phyloP scores from a whole-genome alignment of 2,888 invertebrate genomes.

The Eupithecia dodoneata region DNA sequence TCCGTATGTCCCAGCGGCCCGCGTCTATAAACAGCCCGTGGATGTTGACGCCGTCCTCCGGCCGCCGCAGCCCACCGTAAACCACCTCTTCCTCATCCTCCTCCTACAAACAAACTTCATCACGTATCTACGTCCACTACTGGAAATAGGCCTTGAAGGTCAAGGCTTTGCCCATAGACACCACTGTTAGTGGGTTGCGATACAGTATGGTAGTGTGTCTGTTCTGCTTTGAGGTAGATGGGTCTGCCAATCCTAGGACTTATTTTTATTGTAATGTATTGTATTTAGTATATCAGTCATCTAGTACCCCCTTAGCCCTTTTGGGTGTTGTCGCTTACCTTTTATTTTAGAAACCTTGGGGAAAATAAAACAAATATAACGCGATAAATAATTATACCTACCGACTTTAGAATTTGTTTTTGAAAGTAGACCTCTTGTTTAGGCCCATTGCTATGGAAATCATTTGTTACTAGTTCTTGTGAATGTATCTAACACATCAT shows the following conservation, averaged over 20 bases:
- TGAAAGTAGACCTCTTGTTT: too few species aligned
- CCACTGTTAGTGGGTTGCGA: neutral
- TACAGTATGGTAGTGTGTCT: neutral
- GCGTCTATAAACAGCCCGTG: conserved; percentile 95
- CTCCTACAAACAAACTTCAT: conserved; percentile 31
- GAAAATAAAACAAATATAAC: too few species aligned
- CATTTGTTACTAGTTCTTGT: too few species aligned
- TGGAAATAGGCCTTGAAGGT: neutral
- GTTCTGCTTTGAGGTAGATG: neutral
- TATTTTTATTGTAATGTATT: too few species aligned
- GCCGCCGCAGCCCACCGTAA: conserved; percentile 83
- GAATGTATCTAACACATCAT: too few species aligned
- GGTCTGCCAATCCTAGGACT: neutral
- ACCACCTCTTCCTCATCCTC: conserved; percentile 62
- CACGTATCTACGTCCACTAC: neutral
- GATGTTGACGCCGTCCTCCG: conserved; percentile 88
- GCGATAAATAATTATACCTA: too few species aligned
- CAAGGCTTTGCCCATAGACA: neutral
- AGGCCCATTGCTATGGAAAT: too few species aligned
- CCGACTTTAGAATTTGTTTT: too few species aligned
- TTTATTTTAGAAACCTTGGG: too few species aligned
- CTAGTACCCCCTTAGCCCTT: too few species aligned
- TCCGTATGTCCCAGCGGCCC: conserved; percentile 90
- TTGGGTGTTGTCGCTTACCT: too few species aligned
- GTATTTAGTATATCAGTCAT: too few species aligned